Evolutionary conservation across 2,113 vertebrate species (phyloP), one percentile per base, ranked within the genome.

Genomic region (Austrofundulus limnaeus): DNA sequence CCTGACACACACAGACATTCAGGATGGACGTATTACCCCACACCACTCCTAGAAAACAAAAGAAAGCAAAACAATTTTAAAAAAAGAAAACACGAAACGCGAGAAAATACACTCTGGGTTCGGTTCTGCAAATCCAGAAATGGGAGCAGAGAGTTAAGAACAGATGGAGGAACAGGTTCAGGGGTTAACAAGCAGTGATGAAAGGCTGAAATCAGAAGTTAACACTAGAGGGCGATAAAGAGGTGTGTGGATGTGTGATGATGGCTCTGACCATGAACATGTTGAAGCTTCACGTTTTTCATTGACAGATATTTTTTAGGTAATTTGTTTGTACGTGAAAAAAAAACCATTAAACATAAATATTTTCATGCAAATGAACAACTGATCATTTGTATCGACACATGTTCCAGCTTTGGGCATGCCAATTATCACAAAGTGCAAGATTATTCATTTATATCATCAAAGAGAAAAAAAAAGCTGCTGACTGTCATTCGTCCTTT

Each of bases 151-250:
- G 50, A 72, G 60, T 65, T 20, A 21, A 46, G 48, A 59, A 54
- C 37, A 41, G 17, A 23, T 58, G 21, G 65, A 63, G 78, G 78
- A 48, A 63, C 65, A 41, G 38, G 24, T 66, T 23, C 46, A 74
- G 60, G 48, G 45, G 53, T 83, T 73, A 82, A 82, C 75, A 62
- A 72, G 62, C 72, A 42, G 66, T 59, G 63, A 75, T 25, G 11
- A 66, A 59, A 54, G 68, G 66, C 72, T 70, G 58, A 46, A 42
- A 76, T 60, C 48, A 60, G 46, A 63, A 61, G 52, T 42, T 13
- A 5, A 81, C 91, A 88, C 91, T 89, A 92, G 91, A 89, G 91
- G 91, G 91, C 88, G 61, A 73, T 90, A 86, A 80, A 82, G 86
- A 87, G 73, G 55, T 24, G 4, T 49, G 11, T 59, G 58, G 20